These are phyloP conservation scores for Pyrrhosoma nymphula DNA, from an alignment of 2,888 invertebrate species.

Conservation along the genomic window DNA sequence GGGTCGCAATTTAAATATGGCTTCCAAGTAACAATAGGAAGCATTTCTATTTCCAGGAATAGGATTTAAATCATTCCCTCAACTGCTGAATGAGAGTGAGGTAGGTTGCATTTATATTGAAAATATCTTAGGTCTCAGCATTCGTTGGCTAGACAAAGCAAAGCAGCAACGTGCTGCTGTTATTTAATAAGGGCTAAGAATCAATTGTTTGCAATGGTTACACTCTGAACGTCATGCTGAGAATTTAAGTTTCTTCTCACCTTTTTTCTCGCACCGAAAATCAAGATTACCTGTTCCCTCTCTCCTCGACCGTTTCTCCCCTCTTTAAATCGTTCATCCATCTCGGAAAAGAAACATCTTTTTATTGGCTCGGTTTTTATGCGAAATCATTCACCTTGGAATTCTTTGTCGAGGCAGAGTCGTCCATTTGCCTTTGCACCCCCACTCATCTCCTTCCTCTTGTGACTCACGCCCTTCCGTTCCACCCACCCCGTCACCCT, in stretches of 20 bases:
- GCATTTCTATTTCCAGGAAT: too few species aligned
- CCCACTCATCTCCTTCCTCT: not conserved
- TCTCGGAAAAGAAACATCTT: not conserved
- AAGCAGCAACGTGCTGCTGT: too few species aligned
- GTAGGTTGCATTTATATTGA: too few species aligned
- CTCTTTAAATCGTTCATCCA: not conserved
- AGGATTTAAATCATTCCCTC: too few species aligned
- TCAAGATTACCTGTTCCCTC: conserved; percentile 28
- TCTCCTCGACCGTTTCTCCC: not conserved
- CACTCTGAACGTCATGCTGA: not conserved
- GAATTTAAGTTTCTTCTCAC: not conserved
- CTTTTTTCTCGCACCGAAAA: not conserved
- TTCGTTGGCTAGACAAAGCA: too few species aligned
- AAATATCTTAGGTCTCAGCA: too few species aligned
- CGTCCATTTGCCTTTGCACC: conserved; percentile 37
- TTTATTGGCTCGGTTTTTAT: conserved; percentile 37
- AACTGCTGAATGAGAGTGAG: too few species aligned
- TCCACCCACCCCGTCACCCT: not conserved
- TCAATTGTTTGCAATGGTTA: too few species aligned
- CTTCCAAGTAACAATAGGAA: too few species aligned
- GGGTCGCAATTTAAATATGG: too few species aligned
- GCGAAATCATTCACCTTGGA: conserved; percentile 16
- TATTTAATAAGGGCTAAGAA: too few species aligned
- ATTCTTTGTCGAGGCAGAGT: not conserved
- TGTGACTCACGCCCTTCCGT: not conserved